Evolutionary conservation across 2,888 invertebrate genomes (phyloP).

Genomic region (Chironomus tentans): DNA sequence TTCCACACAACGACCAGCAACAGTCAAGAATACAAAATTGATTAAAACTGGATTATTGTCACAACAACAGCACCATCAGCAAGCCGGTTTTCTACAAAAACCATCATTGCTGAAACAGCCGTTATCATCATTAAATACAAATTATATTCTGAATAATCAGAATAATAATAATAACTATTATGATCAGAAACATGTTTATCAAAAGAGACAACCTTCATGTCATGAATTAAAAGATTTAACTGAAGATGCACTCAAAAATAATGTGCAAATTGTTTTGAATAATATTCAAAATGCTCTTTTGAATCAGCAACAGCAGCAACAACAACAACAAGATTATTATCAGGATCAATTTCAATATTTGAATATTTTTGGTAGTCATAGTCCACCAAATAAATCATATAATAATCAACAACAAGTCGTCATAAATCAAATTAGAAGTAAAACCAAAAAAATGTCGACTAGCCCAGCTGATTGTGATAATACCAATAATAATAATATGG

Average conservation of each 20-base stretch:
- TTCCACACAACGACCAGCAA: slow-evolving; percentile 40
- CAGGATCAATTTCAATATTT: slow-evolving; percentile 20
- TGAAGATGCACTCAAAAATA: slow-evolving; percentile 42
- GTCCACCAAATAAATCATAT: not conserved
- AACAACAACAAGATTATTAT: not conserved
- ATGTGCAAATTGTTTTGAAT: slow-evolving; percentile 42
- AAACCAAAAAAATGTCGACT: slow-evolving; percentile 35
- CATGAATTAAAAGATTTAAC: slow-evolving; percentile 33
- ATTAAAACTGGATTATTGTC: slow-evolving; percentile 34
- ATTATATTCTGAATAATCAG: slow-evolving; percentile 31
- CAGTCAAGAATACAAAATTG: slow-evolving; percentile 39
- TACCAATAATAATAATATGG: slow-evolving; percentile 37
- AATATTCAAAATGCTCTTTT: slow-evolving; percentile 42
- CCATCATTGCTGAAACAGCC: slow-evolving; percentile 25
- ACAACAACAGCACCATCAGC: slow-evolving; percentile 29
- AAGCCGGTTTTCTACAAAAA: not conserved
- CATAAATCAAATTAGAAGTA: slow-evolving; percentile 41
- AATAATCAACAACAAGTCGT: slow-evolving; percentile 31
- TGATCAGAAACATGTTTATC: not conserved
- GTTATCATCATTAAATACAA: slow-evolving; percentile 35
- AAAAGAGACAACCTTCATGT: not conserved
- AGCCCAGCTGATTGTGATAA: slow-evolving; percentile 37
- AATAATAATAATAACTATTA: slow-evolving; percentile 27
- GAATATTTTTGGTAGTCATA: slow-evolving; percentile 9
- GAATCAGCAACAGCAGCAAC: slow-evolving; percentile 31